phyloP scores from a whole-genome alignment of 2,888 invertebrate species.

The Poecilus cupreus region DNA sequence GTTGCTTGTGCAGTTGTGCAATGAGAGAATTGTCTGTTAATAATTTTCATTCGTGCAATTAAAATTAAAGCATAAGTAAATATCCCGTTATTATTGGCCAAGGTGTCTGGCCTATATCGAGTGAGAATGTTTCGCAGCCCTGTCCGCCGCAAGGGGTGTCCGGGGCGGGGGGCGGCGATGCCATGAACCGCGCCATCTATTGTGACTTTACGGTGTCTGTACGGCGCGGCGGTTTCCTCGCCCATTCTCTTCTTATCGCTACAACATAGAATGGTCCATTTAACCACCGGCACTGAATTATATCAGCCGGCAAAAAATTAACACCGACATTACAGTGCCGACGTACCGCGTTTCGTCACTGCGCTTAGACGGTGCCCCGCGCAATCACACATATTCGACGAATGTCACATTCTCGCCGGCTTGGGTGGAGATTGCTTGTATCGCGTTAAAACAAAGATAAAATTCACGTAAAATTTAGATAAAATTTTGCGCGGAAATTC shows the following conservation, averaged over 20 bases:
- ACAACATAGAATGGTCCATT: constrained; percentile 60
- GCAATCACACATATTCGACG: constrained; percentile 61
- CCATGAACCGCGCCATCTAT: constrained; percentile 49
- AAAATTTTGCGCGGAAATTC: constrained; percentile 41
- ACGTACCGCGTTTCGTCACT: constrained; percentile 65
- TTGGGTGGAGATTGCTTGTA: constrained; percentile 35
- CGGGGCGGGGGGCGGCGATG: constrained; percentile 63
- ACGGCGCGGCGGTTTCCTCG: constrained; percentile 50
- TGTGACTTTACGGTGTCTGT: constrained; percentile 55
- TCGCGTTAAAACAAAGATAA: constrained; percentile 51
- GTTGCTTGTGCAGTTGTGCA: background rate
- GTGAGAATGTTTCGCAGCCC: constrained; percentile 37
- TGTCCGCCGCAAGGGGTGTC: constrained; percentile 47
- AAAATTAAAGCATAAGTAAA: too few relatives aligned
- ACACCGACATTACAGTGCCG: constrained; percentile 63
- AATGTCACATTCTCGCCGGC: constrained; percentile 24
- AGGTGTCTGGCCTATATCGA: background rate
- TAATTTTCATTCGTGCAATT: too few relatives aligned
- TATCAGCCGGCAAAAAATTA: constrained; percentile 63
- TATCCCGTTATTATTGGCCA: too few relatives aligned
- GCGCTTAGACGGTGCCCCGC: constrained; percentile 63
- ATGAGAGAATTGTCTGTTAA: background rate
- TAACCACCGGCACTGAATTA: constrained; percentile 57
- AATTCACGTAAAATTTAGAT: constrained; percentile 50
- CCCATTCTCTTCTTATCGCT: constrained; percentile 59